Conservation (phyloP, 1,140 invertebrate species). For the Drosophila nigrodunni region DNA sequence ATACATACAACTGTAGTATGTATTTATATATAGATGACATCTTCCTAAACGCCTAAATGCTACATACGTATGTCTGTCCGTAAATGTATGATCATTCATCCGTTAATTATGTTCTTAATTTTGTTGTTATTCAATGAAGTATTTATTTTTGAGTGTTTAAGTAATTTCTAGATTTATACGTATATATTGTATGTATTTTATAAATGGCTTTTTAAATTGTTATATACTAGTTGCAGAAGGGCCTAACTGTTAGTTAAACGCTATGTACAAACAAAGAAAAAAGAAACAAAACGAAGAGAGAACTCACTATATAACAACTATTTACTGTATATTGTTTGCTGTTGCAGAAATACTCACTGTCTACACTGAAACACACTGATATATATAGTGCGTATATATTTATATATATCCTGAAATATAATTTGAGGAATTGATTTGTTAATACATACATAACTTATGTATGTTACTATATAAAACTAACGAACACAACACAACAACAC, state of each 20-base stretch:
- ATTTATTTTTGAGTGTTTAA: conserved; percentile 66
- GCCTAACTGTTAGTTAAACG: conserved; percentile 49
- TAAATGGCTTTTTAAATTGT: conserved; percentile 52
- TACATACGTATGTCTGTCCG: conserved; percentile 28
- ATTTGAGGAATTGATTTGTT: conserved; percentile 80
- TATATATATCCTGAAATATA: conserved; percentile 69
- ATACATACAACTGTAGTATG: background rate
- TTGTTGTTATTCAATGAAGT: conserved; percentile 60
- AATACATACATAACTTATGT: conserved; percentile 30
- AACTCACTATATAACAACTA: conserved; percentile 38
- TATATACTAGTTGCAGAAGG: conserved; percentile 34
- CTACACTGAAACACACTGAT: conserved; percentile 29
- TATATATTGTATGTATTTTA: conserved; percentile 39
- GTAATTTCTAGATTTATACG: conserved; percentile 31
- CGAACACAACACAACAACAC: conserved; percentile 35
- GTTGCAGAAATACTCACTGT: conserved; percentile 50
- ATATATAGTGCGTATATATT: conserved; percentile 28
- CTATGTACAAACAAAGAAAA: conserved; percentile 65
- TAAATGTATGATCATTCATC: conserved; percentile 11
- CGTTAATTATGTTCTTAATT: conserved; percentile 53
- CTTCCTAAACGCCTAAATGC: conserved; percentile 48
- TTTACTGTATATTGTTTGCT: conserved; percentile 41
- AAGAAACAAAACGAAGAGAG: conserved; percentile 15
- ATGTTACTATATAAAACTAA: conserved; percentile 31
- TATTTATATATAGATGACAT: conserved; percentile 48